A percentile compares a stretch with the other conserved stretches of the same genome.
phyloP scores from a whole-genome alignment of 2,888 invertebrate genomes.

The Clitarchus hookeri region DNA sequence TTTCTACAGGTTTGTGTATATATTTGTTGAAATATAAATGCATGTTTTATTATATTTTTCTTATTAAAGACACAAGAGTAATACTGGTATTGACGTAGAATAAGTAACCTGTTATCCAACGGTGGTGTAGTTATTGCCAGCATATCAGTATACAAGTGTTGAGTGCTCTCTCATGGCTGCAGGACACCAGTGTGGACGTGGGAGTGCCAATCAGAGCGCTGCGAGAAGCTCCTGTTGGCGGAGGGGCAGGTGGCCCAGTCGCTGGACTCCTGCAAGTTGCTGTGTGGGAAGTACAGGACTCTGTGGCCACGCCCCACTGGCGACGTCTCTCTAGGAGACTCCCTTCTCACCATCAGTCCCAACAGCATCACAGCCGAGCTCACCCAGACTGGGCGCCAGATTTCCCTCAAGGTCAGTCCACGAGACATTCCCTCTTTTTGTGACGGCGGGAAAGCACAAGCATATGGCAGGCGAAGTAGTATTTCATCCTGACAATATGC shows the following conservation, averaged over 20 bases:
- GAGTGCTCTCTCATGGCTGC: background rate
- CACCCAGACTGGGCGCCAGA: background rate
- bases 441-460: no score
- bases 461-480: no score
- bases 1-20: no score
- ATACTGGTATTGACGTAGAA: no score
- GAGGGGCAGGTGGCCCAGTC: slow-evolving; percentile 27
- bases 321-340: slow-evolving; percentile 52
- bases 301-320: slow-evolving; percentile 71
- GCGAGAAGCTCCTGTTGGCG: slow-evolving; percentile 34
- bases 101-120: no score
- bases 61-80: no score
- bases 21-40: no score
- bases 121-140: no score
- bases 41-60: no score
- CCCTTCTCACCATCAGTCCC: slow-evolving; percentile 55
- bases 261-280: slow-evolving; percentile 38
- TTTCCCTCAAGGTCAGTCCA: background rate
- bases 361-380: slow-evolving; percentile 59
- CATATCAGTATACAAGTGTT: no score
- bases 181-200: slow-evolving; percentile 38
- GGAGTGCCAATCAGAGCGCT: slow-evolving; percentile 33
- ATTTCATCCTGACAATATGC: no score
- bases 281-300: slow-evolving; percentile 46
- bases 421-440: background rate